A percentile compares a stretch with the other conserved stretches of the same genome.
Conservation (phyloP, 2,113 vertebrate species). For the Dendropsophus ebraccatus region DNA sequence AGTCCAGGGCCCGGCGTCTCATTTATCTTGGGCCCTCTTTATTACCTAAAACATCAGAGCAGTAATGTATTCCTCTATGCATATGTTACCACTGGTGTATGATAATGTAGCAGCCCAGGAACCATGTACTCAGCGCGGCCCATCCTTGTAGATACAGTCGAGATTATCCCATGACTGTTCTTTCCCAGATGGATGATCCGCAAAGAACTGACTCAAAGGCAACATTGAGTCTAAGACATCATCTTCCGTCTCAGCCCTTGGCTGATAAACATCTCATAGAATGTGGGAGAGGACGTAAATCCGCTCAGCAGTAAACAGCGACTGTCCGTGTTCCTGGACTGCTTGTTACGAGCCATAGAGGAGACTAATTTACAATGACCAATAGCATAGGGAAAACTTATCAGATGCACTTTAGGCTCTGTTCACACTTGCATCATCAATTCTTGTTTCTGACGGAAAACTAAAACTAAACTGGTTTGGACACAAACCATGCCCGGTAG, state of each 20-base stretch:
- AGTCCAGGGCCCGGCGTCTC: constrained; percentile 2
- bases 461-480: too few relatives aligned
- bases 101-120: background rate
- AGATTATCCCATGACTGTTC: constrained; percentile 3
- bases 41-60: constrained; percentile 32
- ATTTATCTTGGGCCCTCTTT: constrained; percentile 33
- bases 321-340: too few relatives aligned
- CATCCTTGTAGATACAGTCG: background rate
- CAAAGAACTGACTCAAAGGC: background rate
- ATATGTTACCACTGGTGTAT: constrained; percentile 6
- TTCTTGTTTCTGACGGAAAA: too few relatives aligned
- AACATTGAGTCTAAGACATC: background rate
- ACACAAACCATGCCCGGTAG: too few relatives aligned
- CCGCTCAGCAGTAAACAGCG: too few relatives aligned
- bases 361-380: too few relatives aligned
- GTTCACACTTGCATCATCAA: too few relatives aligned
- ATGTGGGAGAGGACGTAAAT: background rate
- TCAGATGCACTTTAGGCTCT: too few relatives aligned
- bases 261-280: background rate
- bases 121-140: too few relatives aligned
- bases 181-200: background rate
- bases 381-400: too few relatives aligned
- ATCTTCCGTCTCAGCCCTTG: background rate
- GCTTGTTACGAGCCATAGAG: too few relatives aligned
- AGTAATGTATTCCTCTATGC: constrained; percentile 27